These are phyloP conservation scores for Dryoscopus gambensis DNA, from an alignment of 2,113 vertebrate species.

Conservation along the genomic window DNA sequence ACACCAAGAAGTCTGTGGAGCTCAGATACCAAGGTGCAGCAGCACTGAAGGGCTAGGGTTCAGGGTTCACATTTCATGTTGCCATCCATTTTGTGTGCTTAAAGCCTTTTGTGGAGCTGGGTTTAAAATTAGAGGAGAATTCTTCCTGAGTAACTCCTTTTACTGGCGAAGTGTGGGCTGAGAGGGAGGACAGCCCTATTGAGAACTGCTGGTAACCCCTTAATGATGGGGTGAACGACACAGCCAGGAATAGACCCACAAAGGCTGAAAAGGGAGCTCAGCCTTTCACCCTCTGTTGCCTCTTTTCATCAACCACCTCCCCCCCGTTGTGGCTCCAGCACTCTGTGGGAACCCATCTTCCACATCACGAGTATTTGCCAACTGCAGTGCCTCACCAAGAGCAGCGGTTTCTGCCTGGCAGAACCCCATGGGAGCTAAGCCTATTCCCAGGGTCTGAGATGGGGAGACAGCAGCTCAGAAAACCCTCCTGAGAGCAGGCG, in stretches of 20 bases:
- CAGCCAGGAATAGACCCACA: constrained; percentile 43
- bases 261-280: constrained; percentile 8
- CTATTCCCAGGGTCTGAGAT: not conserved
- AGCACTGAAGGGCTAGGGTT: not conserved
- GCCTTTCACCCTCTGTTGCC: not conserved
- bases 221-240: constrained; percentile 39
- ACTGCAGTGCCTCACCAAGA: not conserved
- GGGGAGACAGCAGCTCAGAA: not conserved
- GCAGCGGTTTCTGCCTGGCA: not conserved
- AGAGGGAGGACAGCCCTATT: constrained; percentile 58
- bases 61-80: not conserved
- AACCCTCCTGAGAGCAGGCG: not conserved
- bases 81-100: not conserved
- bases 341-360: not conserved
- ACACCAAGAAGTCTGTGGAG: not conserved
- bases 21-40: not conserved
- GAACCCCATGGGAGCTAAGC: not conserved
- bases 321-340: not conserved
- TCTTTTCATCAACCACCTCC: not conserved
- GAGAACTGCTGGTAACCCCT: constrained; percentile 52
- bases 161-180: not conserved
- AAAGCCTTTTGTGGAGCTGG: not conserved
- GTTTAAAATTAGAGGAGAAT: constrained; percentile 52
- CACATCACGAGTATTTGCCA: not conserved
- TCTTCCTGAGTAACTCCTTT: constrained; percentile 30